These are phyloP conservation scores for Porites rus DNA, from an alignment of 92 coral and sea anemone genomes.

Conservation along the genomic window DNA sequence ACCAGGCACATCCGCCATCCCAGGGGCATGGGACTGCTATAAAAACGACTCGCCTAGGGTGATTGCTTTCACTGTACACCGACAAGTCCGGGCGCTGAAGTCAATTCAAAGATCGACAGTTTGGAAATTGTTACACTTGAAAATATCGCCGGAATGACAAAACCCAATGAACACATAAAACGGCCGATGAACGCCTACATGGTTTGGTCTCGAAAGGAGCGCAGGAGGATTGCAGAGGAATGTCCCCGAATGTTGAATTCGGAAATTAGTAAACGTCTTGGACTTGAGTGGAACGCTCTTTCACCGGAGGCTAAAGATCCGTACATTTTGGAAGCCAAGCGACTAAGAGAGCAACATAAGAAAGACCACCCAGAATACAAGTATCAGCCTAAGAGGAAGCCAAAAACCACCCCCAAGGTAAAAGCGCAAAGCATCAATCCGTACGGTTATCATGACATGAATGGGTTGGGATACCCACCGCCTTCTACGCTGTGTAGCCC, in stretches of 20 bases:
- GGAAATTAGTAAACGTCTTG: slow-evolving; percentile 98
- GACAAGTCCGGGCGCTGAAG: slow-evolving; percentile 10
- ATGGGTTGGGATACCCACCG: slow-evolving; percentile 83
- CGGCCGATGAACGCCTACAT: slow-evolving; percentile 99
- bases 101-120: slow-evolving; percentile 4
- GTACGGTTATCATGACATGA: slow-evolving; percentile 84
- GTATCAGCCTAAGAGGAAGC: slow-evolving; percentile 97
- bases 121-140: slow-evolving; percentile 42
- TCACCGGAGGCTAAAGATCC: slow-evolving; percentile 93
- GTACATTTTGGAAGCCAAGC: slow-evolving; percentile 96
- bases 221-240: slow-evolving; percentile 98
- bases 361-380: slow-evolving; percentile 98
- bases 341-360: slow-evolving; percentile 92
- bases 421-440: slow-evolving; percentile 86
- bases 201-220: slow-evolving; percentile 99
- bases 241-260: slow-evolving; percentile 99
- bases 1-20: slow-evolving; percentile 61
- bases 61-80: slow-evolving; percentile 9
- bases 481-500: slow-evolving; percentile 82
- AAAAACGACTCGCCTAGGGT: slow-evolving; percentile 35
- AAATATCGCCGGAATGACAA: slow-evolving; percentile 72
- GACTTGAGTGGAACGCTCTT: slow-evolving; percentile 97
- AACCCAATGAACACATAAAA: slow-evolving; percentile 94
- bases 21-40: slow-evolving; percentile 47
- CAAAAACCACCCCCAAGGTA: slow-evolving; percentile 84